phyloP scores from a whole-genome alignment of 2,113 vertebrate genomes.

The Ctenodactylus gundi region DNA sequence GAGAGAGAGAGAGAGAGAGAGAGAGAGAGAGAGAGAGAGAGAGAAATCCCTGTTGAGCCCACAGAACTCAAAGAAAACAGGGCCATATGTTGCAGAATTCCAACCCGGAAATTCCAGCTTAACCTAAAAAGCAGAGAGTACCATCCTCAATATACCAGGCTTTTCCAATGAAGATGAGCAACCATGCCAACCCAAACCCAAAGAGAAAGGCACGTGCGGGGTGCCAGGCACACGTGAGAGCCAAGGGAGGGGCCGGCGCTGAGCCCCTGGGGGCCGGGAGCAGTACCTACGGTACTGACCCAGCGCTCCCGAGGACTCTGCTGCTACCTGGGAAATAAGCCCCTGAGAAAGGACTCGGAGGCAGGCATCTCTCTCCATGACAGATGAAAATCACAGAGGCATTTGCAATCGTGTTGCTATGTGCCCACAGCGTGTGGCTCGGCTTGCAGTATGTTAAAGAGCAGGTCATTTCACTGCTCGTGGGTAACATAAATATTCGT shows the following conservation, averaged over 20 bases:
- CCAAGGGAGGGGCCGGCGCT: too few species aligned
- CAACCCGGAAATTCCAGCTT: constrained; percentile 68
- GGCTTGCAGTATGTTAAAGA: constrained; percentile 1
- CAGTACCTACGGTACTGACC: neutral
- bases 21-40: too few species aligned
- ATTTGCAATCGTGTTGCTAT: neutral
- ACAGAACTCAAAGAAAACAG: constrained; percentile 68
- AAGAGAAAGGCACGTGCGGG: constrained; percentile 49
- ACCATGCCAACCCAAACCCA: constrained; percentile 38
- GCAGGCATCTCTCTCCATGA: neutral
- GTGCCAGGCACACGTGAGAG: constrained; percentile 55
- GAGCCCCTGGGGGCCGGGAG: accelerated
- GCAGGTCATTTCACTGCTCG: neutral
- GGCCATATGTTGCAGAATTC: constrained; percentile 58
- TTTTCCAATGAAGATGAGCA: constrained; percentile 66
- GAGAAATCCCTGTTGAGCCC: constrained; percentile 63
- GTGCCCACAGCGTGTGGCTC: neutral
- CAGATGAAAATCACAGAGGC: constrained; percentile 12
- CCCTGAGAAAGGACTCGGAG: neutral
- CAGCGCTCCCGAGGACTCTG: neutral
- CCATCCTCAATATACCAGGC: constrained; percentile 3
- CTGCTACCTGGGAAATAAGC: neutral
- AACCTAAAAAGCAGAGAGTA: constrained; percentile 40
- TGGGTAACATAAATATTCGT: neutral
- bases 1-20: too few species aligned